phyloP scores from a whole-genome alignment of 2,797 vertebrate genomes.

The Podargus strigoides region DNA sequence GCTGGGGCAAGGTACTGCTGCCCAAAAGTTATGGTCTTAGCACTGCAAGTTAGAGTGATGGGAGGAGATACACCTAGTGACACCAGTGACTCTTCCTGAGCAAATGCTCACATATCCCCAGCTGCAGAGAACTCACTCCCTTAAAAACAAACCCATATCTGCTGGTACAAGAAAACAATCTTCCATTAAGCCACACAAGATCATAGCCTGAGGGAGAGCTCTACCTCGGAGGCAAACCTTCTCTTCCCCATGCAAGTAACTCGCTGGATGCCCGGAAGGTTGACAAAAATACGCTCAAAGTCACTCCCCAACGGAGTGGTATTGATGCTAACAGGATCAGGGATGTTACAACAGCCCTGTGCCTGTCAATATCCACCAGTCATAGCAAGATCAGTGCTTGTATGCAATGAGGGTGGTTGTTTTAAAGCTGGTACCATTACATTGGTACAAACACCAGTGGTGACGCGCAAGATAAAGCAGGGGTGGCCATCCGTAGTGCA shows the following conservation, averaged over 20 bases:
- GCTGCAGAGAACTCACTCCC: neutral
- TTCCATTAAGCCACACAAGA: neutral
- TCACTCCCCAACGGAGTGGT: accelerated
- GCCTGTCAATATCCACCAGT: neutral
- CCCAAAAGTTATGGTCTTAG: neutral
- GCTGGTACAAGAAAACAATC: neutral
- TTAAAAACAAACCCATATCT: neutral
- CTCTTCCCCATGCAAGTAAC: neutral
- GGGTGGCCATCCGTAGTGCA: neutral
- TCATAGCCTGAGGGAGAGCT: neutral
- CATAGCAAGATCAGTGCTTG: accelerated
- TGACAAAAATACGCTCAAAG: neutral
- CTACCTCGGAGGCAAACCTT: neutral
- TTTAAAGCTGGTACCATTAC: neutral
- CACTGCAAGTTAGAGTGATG: neutral
- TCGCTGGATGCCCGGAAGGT: neutral
- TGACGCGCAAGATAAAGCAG: neutral
- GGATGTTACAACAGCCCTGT: neutral
- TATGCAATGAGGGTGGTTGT: accelerated
- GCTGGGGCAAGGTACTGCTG: neutral
- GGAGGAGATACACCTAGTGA: neutral
- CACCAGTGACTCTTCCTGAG: neutral
- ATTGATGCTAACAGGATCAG: neutral
- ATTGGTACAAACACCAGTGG: neutral
- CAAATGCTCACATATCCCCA: neutral